These are phyloP conservation scores for Eretmochelys imbricata DNA, from an alignment of 2,113 vertebrate genomes.

Conservation along the genomic window DNA sequence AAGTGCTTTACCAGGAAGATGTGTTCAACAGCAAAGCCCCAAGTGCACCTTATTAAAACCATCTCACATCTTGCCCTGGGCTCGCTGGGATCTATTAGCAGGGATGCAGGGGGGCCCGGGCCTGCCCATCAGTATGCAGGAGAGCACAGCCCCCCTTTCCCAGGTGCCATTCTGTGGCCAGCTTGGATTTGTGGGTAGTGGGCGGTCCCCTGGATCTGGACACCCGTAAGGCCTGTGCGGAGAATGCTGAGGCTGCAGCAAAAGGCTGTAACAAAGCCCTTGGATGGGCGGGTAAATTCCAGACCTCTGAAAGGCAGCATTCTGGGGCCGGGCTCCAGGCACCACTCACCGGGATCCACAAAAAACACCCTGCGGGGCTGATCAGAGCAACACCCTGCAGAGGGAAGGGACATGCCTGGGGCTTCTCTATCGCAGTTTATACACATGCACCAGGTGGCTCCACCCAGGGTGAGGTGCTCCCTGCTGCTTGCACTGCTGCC, in stretches of 20 bases:
- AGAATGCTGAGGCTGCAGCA: not conserved
- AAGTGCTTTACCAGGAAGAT: not conserved
- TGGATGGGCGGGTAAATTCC: not conserved
- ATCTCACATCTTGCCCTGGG: not conserved
- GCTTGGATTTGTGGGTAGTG: not conserved
- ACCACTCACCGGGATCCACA: too few species aligned
- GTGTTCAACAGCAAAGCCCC: not conserved
- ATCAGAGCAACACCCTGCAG: not conserved
- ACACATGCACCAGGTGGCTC: too few species aligned
- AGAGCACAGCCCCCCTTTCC: not conserved
- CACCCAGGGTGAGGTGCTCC: too few species aligned
- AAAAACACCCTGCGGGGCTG: not conserved
- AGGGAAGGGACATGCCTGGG: not conserved
- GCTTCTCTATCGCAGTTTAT: not conserved
- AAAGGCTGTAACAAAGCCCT: not conserved
- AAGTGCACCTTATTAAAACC: not conserved
- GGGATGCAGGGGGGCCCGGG: not conserved
- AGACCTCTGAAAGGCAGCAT: not conserved
- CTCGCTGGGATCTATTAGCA: not conserved
- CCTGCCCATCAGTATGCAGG: not conserved
- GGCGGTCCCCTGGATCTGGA: not conserved
- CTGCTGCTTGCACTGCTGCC: too few species aligned
- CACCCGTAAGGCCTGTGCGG: not conserved
- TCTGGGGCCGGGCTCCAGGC: too few species aligned
- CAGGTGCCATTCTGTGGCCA: not conserved